Conservation (phyloP, 2,113 vertebrate genomes). For the Andinoacara biseriatus region DNA sequence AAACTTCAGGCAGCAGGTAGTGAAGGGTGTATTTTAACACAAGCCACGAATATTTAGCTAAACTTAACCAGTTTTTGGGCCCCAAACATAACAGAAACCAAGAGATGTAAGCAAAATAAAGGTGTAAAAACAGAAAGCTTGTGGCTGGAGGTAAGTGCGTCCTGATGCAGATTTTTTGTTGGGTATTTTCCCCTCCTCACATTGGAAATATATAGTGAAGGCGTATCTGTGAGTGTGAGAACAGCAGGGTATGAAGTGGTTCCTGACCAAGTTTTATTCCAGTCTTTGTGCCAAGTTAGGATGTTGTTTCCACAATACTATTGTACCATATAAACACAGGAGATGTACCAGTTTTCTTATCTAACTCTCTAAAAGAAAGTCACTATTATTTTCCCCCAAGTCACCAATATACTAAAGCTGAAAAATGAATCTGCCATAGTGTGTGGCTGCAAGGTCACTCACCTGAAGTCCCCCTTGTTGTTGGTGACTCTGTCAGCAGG, state of each 20-base stretch:
- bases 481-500: conserved; percentile 87
- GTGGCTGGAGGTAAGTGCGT: not conserved
- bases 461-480: conserved; percentile 95
- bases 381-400: not conserved
- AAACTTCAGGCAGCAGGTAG: not conserved
- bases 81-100: not conserved
- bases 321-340: not conserved
- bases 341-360: not conserved
- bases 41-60: not conserved
- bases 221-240: not conserved
- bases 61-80: not conserved
- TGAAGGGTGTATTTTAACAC: not conserved
- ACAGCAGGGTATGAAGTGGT: not conserved
- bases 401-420: not conserved
- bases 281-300: too few species aligned
- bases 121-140: not conserved
- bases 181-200: not conserved
- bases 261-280: not conserved
- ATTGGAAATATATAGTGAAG: not conserved
- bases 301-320: not conserved
- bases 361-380: not conserved
- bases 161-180: not conserved
- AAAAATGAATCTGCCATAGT: not conserved
- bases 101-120: not conserved
- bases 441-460: conserved; percentile 36